Base-by-base conservation (phyloP, 2,888 invertebrate species). In the Plebejus anna region DNA sequence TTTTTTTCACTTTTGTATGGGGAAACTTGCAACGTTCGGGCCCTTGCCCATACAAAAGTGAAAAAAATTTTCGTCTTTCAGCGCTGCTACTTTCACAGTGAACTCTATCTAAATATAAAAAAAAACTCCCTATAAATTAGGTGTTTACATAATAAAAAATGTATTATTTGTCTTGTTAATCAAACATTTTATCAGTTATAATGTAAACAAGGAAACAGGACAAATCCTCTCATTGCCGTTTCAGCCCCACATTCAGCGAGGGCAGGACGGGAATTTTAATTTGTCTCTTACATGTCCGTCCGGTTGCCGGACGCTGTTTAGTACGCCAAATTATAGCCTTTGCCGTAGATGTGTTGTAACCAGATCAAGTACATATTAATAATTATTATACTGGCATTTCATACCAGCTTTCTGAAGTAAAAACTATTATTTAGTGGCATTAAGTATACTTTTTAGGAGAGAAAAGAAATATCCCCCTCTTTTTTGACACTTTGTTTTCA, bases 251-350 rank as follows among this genome's bases (percentile, higher is more conserved):
- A 28, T 61, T 61, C 22, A 66, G 66, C 0, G 3, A 36, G 66
- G 66, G 66, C 66, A 4, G 66, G 66, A 66, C 22, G 42, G 22
- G 42, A 72, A 72, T 42, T 72, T 72, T 72, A 72, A 72, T 72
- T 42, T 71, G 72, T 72, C 72, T 42, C 72, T 47, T 47, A 72
- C 72, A 72, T 72, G 72, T n/a, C 47, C 47, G 66, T 32, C 11
- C 66, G 47, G 47, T 47, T 47, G 71, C 71, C 42, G 71, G 71
- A 71, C 71, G 72, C 47, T 72, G 72, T 28, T 72, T 72, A 72
- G 42, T 9, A 47, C 42, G 28, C 72, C 4, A 47, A 72, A 72
- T 72, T 47, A 72, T 72, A 47, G 47, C 72, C n/a, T 72, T 72
- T 4, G 6, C 22, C 72, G 22, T 72, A 22, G 72, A 72, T 47